Base-by-base conservation (phyloP, 2,888 invertebrate species). In the Monopis laevigella region DNA sequence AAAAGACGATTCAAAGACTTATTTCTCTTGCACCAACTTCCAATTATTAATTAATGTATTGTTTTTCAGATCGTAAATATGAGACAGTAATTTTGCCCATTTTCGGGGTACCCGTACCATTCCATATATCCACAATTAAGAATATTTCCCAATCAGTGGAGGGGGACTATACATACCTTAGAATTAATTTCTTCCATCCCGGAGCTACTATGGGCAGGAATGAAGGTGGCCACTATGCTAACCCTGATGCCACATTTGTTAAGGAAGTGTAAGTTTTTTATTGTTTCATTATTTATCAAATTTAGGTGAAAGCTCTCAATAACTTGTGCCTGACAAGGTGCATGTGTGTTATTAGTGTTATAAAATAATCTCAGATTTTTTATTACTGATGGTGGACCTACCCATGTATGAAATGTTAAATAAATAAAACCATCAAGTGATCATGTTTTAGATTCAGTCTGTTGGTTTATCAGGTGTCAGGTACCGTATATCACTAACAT, bases 81-180 rank as follows among this genome's bases (percentile, higher is more conserved):
- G 99, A 99, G 74, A 97, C 98, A 1, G 92, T 99, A n/a, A 96
- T 99, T 49, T 74, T 99, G 59, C 99, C 99, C 2, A 88, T 99
- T 52, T 98, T 95, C 81, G 98, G 98, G 44, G 83, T 95, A 34
- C 92, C 98, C 1, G 96, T 96, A 45, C 98, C 99, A 41, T 99
- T 96, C 71, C 99, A 99, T 67, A 99, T 99, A 64, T 96, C 98
- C 3, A 98, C 96, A 4, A 95, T 99, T 41, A 99, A 99, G 83
- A 99, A 99, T 67, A 97, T 98, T 58, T 97, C 97, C 1, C 96
- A 97, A 71, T 96, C 97, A 0, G 95, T 98, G 10, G 99, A 99
- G 75, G 97, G 99, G 3, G 98, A 98, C 70, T 98, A 97, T 75
- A 98, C 98, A 0, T 99, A 99, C 72, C 87, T 99, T 51, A 89